These are phyloP conservation scores for Phaethon lepturus DNA, from an alignment of 2,113 vertebrate species.

Conservation along the genomic window DNA sequence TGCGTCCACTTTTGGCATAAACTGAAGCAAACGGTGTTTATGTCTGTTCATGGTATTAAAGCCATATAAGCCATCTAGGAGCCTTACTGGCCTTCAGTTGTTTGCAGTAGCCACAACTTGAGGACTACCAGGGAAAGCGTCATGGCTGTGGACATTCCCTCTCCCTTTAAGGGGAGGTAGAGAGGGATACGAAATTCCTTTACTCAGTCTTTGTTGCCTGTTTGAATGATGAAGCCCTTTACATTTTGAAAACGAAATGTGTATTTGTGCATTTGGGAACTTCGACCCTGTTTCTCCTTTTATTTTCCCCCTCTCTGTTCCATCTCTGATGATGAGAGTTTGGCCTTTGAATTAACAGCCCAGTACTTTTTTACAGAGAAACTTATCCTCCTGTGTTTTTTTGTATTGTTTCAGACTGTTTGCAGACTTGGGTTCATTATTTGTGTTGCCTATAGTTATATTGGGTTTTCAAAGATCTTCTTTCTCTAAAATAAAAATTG, in stretches of 20 bases:
- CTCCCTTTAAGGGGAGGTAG: background rate
- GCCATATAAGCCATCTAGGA: rapidly evolving
- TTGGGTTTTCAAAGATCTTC: background rate
- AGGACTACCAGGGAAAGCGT: background rate
- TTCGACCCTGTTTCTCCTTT: background rate
- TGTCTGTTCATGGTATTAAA: background rate
- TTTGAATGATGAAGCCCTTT: background rate
- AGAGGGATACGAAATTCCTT: background rate
- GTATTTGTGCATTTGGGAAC: background rate
- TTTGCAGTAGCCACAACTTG: rapidly evolving
- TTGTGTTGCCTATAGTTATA: background rate
- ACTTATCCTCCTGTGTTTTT: background rate
- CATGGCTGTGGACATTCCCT: rapidly evolving
- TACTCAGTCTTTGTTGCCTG: background rate
- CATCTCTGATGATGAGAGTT: background rate
- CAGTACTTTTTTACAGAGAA: background rate
- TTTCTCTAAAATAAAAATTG: background rate
- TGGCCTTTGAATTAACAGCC: background rate
- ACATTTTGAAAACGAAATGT: background rate
- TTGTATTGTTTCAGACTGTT: background rate
- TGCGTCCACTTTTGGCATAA: background rate
- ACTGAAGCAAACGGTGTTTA: background rate
- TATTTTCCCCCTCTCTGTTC: background rate
- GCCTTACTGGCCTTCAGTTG: background rate
- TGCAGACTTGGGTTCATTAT: background rate